Base-by-base conservation (phyloP, 2,888 invertebrate genomes). In the Muscina levida region DNA sequence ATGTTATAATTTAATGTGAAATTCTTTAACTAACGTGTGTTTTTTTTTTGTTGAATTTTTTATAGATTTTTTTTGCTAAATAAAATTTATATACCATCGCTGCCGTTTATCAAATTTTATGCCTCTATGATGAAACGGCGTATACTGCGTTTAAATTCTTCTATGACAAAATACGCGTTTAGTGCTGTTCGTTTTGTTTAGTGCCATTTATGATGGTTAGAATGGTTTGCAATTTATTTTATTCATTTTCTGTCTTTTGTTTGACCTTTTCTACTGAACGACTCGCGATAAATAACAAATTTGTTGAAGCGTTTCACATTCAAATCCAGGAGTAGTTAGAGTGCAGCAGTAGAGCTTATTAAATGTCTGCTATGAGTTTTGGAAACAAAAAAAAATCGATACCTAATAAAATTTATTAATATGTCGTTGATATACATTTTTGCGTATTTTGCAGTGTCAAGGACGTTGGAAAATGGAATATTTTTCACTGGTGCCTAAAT, bases 91-190 rank as follows among this genome's bases (percentile, higher is more conserved):
- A 19, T 42, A 42, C 39, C 37, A 15, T 59, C 39, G 31, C 37
- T 59, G 19, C 11, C 37, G 42, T 62, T 62, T 62, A 42, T 62
- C 17, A 62, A 62, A 62, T 42, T 62, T 62, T 62, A 62, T 62
- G 22, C 22, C 42, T 4, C 13, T n/a, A 13, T 62, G 42, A 42
- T 42, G 42, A 62, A 62, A 31, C 31, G 3, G n/a, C n/a, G 31
- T 5, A 31, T 31, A 31, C 31, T 31, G 4, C 31, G 8, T n/a
- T n/a, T n/a, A n/a, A n/a, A n/a, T n/a, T n/a, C n/a, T n/a, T n/a
- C n/a, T n/a, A n/a, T n/a, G n/a, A n/a, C n/a, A n/a, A n/a, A n/a
- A 31, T 31, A 31, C 31, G 31, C 31, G 31, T 31, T 5, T 31
- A 31, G 8, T 31, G 8, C 31, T 31, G 8, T n/a, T n/a, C n/a